These are phyloP conservation scores for Podilymbus podiceps DNA, from an alignment of 2,113 vertebrate genomes.

Conservation along the genomic window DNA sequence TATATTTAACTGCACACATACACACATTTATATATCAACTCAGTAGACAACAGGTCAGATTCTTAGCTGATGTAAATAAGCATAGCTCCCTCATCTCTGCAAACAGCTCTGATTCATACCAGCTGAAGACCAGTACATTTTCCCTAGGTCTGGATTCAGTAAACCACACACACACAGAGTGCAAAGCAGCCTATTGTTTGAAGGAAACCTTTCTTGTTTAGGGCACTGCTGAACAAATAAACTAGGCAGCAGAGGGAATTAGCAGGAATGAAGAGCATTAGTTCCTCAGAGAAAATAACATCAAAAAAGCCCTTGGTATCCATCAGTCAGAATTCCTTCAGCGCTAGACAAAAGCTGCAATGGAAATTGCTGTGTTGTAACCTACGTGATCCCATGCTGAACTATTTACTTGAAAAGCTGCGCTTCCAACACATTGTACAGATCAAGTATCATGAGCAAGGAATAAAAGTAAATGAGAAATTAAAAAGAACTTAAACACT, in stretches of 20 bases:
- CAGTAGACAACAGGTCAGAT: background rate
- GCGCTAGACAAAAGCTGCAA: background rate
- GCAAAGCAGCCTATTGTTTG: constrained; percentile 55
- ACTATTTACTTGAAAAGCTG: constrained; percentile 4
- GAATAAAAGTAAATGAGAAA: background rate
- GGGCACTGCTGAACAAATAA: constrained; percentile 59
- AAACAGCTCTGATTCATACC: constrained; percentile 39
- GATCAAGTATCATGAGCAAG: background rate
- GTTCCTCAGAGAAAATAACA: constrained; percentile 45
- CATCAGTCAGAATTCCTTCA: constrained; percentile 42
- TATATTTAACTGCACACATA: background rate
- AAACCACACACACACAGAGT: constrained; percentile 47
- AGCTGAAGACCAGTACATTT: constrained; percentile 29
- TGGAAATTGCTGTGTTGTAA: constrained; percentile 14
- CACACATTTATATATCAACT: background rate
- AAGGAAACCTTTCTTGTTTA: constrained; percentile 50
- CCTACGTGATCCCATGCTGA: background rate
- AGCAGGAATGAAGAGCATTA: constrained; percentile 52
- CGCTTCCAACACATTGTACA: background rate
- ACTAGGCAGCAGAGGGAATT: constrained; percentile 52
- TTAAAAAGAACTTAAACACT: background rate
- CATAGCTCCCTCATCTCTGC: background rate
- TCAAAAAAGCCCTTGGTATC: constrained; percentile 18
- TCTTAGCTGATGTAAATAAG: background rate
- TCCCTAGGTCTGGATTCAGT: constrained; percentile 46